Evolutionary conservation across 2,888 invertebrate species (phyloP).

Genomic region (Odontocolon sp.): DNA sequence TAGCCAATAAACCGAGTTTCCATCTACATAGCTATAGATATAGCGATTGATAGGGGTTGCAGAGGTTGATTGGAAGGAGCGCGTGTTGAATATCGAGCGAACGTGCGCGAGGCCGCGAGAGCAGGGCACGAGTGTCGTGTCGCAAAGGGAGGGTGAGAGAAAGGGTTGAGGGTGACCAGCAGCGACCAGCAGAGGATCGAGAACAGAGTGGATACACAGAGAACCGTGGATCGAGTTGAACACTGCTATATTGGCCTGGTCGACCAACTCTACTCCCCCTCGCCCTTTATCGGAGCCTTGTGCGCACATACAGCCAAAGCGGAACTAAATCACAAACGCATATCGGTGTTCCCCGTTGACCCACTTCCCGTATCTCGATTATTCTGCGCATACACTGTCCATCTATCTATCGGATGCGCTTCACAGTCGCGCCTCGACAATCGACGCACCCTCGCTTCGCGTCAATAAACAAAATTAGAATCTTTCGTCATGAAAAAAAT

Average conservation of each 20-base stretch:
- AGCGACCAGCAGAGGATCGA: neutral
- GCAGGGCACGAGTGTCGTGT: constrained; percentile 41
- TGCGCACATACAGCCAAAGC: constrained; percentile 19
- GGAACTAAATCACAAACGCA: constrained; percentile 56
- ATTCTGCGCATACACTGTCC: constrained; percentile 46
- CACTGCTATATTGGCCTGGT: constrained; percentile 38
- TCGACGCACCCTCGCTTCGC: constrained; percentile 29
- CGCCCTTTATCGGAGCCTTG: constrained; percentile 41
- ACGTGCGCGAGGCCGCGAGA: constrained; percentile 21
- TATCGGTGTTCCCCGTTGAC: constrained; percentile 53
- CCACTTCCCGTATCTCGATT: constrained; percentile 51
- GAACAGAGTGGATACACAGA: constrained; percentile 19
- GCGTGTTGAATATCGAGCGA: constrained; percentile 46
- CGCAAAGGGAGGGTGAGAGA: constrained; percentile 11
- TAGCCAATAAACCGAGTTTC: constrained; percentile 6
- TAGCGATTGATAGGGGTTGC: constrained; percentile 8
- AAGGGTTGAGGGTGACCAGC: constrained; percentile 2
- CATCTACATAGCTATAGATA: neutral
- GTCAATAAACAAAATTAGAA: too few species aligned
- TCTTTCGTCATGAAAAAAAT: too few species aligned
- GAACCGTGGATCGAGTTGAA: constrained; percentile 10
- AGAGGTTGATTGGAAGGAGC: constrained; percentile 32
- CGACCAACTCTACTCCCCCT: constrained; percentile 40
- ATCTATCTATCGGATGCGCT: constrained; percentile 45
- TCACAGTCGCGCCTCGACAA: constrained; percentile 47